Base-by-base conservation (phyloP, 1,140 invertebrate species). In the Archegozetes longisetosus region DNA sequence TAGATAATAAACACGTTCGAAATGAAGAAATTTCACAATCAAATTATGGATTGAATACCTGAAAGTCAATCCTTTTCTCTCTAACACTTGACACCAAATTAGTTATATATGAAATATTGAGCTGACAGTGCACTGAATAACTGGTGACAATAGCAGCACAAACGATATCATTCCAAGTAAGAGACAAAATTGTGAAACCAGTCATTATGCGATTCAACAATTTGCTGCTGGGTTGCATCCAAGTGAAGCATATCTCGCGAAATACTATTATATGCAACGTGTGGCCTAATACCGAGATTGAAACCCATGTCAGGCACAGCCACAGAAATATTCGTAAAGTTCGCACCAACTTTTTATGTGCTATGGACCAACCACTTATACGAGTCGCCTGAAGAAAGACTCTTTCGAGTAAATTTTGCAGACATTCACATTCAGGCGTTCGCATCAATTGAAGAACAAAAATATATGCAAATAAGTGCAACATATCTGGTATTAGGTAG, bases 101-200 rank as follows among this genome's bases (percentile, higher is more conserved):
- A 12, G 53, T 17, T 3, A 65, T 55, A 24, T 61, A 65, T 20
- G 51, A 56, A 20, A 65, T 59, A 22, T 66, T 65, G 14, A 65
- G 22, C 25, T 65, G 55, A 50, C 64, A 65, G 53, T 65, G 55
- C 2, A 65, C 55, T 20, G 63, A 53, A 61, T 65, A 65, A 6
- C 13, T 63, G 24, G 55, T 60, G 2, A 61, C 48, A 29, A 65
- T 63, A 22, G 64, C 64, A 22, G 48, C 49, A 55, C 62, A 64
- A 29, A 62, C 58, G 3, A 64, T 28, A 46, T 65, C 64, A 51
- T 58, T 61, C 17, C 47, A 50, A 14, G 27, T 53, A 13, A 62
- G 59, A 6, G 27, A 29, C 4, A 29, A n/a, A n/a, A 59, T 23
- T 20, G 48, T 58, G 1, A 56, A 20, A 14, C 20, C 20, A n/a